Percentiles rank a stretch among this genome's conserved stretches.
phyloP scores from a whole-genome alignment of 1,140 invertebrate species.

The Meteorus sp. region DNA sequence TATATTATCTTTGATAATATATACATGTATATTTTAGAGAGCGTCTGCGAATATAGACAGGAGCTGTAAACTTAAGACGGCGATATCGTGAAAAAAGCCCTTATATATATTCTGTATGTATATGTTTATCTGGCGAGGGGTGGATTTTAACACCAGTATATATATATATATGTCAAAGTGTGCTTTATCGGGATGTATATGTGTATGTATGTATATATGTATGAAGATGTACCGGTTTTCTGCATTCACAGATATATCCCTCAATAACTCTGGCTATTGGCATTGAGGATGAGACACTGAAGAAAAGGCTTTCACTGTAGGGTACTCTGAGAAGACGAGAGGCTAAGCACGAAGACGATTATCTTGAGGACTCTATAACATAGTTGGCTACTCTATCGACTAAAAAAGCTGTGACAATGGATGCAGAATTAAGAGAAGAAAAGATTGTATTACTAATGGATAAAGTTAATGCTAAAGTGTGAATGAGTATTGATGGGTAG shows the following conservation, averaged over 20 bases:
- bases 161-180: background rate
- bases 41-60: constrained; percentile 1
- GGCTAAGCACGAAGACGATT: constrained; percentile 18
- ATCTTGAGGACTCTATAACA: constrained; percentile 21
- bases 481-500: too few relatives aligned
- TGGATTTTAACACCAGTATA: constrained; percentile 6
- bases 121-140: constrained; percentile 9
- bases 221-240: background rate
- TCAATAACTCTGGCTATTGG: constrained; percentile 18
- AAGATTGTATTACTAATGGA: too few relatives aligned
- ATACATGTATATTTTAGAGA: background rate
- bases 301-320: constrained; percentile 7
- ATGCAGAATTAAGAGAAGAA: background rate
- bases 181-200: constrained; percentile 1
- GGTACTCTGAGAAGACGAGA: background rate
- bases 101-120: too few relatives aligned
- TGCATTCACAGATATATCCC: constrained; percentile 13
- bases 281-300: constrained; percentile 17
- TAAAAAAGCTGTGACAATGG: constrained; percentile 13
- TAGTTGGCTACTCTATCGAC: background rate
- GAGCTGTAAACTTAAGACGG: constrained; percentile 6
- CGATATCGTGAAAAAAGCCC: constrained; percentile 11
- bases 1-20: background rate
- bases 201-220: background rate
- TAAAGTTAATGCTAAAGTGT: too few relatives aligned